Percentiles rank a stretch among this genome's conserved stretches.
phyloP scores from a whole-genome alignment of 2,888 invertebrate genomes.

The Limnephilus lunatus region DNA sequence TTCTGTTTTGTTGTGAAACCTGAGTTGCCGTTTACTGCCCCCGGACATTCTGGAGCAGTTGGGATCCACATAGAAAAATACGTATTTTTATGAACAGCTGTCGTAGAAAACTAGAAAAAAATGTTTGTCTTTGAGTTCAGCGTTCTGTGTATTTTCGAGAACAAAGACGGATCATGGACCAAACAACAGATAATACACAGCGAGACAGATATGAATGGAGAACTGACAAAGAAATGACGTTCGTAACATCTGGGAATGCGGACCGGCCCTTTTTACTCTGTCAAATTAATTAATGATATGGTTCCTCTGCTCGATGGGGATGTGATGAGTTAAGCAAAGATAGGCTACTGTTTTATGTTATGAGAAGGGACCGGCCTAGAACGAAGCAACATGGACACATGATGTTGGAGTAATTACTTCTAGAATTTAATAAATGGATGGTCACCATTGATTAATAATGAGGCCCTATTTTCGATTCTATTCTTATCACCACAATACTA shows the following conservation, averaged over 20 bases:
- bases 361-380: neutral
- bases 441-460: neutral
- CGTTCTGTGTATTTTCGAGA: neutral
- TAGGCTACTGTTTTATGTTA: neutral
- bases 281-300: neutral
- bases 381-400: neutral
- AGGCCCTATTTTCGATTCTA: neutral
- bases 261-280: neutral
- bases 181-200: neutral
- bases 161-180: conserved; percentile 14
- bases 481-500: too few relatives aligned
- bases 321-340: neutral
- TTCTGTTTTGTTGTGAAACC: too few relatives aligned
- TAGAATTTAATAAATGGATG: neutral
- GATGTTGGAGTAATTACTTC: neutral
- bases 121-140: neutral
- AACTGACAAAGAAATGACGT: conserved; percentile 12
- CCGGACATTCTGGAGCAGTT: too few relatives aligned
- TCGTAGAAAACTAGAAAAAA: too few relatives aligned
- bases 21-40: too few relatives aligned
- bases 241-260: conserved; percentile 7
- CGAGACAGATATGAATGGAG: conserved; percentile 9
- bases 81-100: too few relatives aligned
- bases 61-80: too few relatives aligned
- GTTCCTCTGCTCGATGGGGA: neutral